These are phyloP conservation scores for Karalla daura DNA, from an alignment of 2,797 vertebrate genomes.

Conservation along the genomic window DNA sequence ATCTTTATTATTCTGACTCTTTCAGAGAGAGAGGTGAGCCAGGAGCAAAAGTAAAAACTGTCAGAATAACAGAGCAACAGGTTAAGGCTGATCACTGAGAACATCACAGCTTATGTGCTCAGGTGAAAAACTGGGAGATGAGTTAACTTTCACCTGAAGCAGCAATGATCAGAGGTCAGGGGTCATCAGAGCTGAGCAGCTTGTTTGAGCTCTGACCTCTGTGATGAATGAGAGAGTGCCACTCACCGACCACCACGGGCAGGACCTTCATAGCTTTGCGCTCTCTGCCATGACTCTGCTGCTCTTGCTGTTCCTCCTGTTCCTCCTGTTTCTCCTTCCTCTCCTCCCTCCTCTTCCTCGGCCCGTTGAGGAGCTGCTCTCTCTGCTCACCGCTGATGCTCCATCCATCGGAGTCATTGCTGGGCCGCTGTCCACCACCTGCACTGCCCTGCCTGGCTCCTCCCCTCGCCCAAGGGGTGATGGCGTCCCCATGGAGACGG, in stretches of 20 bases:
- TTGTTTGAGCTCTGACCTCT: too few relatives aligned
- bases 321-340: conserved; percentile 54
- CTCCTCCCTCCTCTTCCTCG: conserved; percentile 43
- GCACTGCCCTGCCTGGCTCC: neutral
- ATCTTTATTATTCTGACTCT: too few relatives aligned
- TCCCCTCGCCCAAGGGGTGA: conserved; percentile 19
- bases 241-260: conserved; percentile 82
- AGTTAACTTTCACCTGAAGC: too few relatives aligned
- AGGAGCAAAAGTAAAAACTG: too few relatives aligned
- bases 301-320: conserved; percentile 72
- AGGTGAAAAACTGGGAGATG: too few relatives aligned
- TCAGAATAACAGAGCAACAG: too few relatives aligned
- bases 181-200: too few relatives aligned
- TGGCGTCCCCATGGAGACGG: conserved; percentile 15
- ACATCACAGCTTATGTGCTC: too few relatives aligned
- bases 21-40: too few relatives aligned
- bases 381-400: conserved; percentile 61
- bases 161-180: too few relatives aligned
- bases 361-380: conserved; percentile 69
- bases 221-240: neutral
- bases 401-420: conserved; percentile 77
- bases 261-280: conserved; percentile 86
- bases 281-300: conserved; percentile 80
- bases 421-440: conserved; percentile 62
- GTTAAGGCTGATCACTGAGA: too few relatives aligned